These are phyloP conservation scores for Noctuana brunneofusca DNA, from an alignment of 2,888 invertebrate genomes.

Conservation along the genomic window DNA sequence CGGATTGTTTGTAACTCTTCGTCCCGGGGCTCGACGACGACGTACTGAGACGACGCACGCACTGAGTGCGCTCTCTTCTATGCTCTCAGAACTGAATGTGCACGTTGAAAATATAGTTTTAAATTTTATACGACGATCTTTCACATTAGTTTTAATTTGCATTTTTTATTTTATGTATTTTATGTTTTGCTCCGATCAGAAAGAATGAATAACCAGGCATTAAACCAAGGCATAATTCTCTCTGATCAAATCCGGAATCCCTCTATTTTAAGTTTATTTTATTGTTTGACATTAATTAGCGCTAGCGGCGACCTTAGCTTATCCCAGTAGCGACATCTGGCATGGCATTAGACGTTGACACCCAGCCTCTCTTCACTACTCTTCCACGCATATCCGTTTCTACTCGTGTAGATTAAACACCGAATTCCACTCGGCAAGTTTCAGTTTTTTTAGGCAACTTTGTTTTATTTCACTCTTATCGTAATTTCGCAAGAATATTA, in stretches of 20 bases:
- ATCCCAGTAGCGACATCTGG: conserved; percentile 63
- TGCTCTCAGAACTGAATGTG: conserved; percentile 13
- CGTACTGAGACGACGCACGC: no score
- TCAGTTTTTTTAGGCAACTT: conserved; percentile 2
- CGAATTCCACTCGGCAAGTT: conserved; percentile 23
- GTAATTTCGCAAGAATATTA: conserved; percentile 15
- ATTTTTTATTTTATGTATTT: conserved; percentile 55
- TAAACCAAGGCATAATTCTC: conserved; percentile 32
- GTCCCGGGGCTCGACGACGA: neutral
- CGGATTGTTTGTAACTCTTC: neutral
- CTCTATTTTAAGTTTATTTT: conserved; percentile 38
- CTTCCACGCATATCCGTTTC: conserved; percentile 46
- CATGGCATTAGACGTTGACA: conserved; percentile 71
- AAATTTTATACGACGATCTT: conserved; percentile 39
- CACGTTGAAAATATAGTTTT: conserved; percentile 21
- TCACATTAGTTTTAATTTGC: conserved; percentile 71
- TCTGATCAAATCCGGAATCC: conserved; percentile 37
- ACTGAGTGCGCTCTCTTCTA: neutral
- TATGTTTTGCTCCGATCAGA: conserved; percentile 60
- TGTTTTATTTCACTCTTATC: neutral
- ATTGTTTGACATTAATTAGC: conserved; percentile 48
- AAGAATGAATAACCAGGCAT: conserved; percentile 35
- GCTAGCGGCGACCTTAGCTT: conserved; percentile 65
- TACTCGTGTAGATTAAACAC: conserved; percentile 34
- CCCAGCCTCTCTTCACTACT: conserved; percentile 60